Evolutionary conservation across 2,797 vertebrate genomes (phyloP), one percentile per base, ranked within the genome.

Genomic region (Notamacropus eugenii): DNA sequence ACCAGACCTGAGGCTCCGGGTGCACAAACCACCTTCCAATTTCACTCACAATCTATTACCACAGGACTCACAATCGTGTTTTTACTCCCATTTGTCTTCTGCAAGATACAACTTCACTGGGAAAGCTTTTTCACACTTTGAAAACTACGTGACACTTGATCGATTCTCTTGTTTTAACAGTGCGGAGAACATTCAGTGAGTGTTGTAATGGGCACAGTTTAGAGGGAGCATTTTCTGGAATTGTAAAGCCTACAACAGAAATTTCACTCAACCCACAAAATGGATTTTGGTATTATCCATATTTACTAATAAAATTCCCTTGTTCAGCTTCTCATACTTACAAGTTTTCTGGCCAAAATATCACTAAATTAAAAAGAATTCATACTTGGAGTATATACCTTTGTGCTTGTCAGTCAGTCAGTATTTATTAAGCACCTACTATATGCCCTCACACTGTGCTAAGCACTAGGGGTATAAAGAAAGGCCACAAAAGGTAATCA

Each of bases 141-240:
- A 56, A 59, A 94, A 28, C 92, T 40, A 55, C 14, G 27, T 29
- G 91, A 91, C 50, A 97, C 14, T 52, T 54, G 52, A 95, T 91
- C 54, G 31, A 50, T 90, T 91, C 50, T 59, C 16, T 54, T 90
- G 34, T 58, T 90, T 92, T 94, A 93, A 28, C 74, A 46, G 50
- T 92, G 91, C 46, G 29, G n/a, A 54, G 93, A 91, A 97, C 67
- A 87, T n/a, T 93, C 67, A 91, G 0, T 58, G 58, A 95, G 40
- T 62, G 92, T n/a, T 52, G 93, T 94, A 90, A 95, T 24, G 56
- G 90, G 50, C 54, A 93, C 94, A 90, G 46, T 54, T 90, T 34
- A 94, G 87, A 14, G 3, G 3, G 74, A 93, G 91, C 29, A 91
- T 11, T 90, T 97, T 93, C 95, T 93, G 92, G 55, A 97, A 91